Percentiles rank a stretch among this genome's conserved stretches.
These are phyloP conservation scores for Drosophila cracens DNA, from an alignment of 2,888 invertebrate genomes.

Conservation along the genomic window DNA sequence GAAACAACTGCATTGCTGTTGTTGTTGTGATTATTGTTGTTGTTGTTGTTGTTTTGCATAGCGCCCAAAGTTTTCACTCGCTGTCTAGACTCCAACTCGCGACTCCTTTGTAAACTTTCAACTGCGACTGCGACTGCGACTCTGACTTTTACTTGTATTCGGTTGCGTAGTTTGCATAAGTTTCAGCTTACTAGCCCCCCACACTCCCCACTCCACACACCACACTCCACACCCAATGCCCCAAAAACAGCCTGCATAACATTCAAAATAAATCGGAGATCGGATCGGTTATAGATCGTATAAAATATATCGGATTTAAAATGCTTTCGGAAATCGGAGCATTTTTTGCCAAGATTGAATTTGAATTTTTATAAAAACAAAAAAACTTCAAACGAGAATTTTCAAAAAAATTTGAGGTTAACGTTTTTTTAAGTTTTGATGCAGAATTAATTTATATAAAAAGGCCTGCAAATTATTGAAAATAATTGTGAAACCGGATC, in stretches of 20 bases:
- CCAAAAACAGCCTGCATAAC: not conserved
- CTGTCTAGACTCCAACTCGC: constrained; percentile 64
- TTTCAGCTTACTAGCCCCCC: constrained; percentile 41
- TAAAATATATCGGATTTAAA: no score
- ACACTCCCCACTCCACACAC: not conserved
- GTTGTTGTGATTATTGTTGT: constrained; percentile 13
- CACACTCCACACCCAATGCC: not conserved
- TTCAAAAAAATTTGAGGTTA: no score
- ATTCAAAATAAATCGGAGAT: not conserved
- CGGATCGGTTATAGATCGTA: not conserved
- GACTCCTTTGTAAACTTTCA: constrained; percentile 56
- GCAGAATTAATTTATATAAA: no score
- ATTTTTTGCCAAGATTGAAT: not conserved
- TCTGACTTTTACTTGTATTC: constrained; percentile 65
- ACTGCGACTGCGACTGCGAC: constrained; percentile 41
- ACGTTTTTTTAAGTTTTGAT: no score
- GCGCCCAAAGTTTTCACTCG: constrained; percentile 67
- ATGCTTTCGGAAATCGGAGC: no score
- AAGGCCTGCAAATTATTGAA: no score
- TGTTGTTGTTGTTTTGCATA: constrained; percentile 24
- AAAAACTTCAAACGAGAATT: no score
- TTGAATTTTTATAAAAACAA: no score
- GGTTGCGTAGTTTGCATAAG: constrained; percentile 79
- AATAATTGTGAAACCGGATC: no score
- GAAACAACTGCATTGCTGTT: constrained; percentile 29